phyloP scores from a whole-genome alignment of 2,888 invertebrate species.

The Alloscopus bannaensis region DNA sequence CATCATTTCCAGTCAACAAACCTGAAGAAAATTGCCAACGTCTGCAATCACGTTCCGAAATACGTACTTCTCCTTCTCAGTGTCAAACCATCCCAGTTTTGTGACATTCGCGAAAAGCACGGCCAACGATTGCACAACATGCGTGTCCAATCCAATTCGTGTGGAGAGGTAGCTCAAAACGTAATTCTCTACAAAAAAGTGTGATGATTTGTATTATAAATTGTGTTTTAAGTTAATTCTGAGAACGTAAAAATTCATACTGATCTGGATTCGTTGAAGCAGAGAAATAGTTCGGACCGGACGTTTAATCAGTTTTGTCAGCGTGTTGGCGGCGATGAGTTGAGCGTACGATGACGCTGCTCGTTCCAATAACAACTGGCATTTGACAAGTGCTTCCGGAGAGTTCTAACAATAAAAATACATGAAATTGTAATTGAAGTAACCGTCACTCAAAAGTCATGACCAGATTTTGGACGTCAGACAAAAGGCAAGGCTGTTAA shows the following conservation, averaged over 20 bases:
- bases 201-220: too few relatives aligned
- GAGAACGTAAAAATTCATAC: constrained; percentile 76
- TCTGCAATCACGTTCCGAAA: constrained; percentile 95
- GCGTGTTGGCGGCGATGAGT: constrained; percentile 94
- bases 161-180: constrained; percentile 96
- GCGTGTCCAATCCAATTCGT: constrained; percentile 91
- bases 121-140: constrained; percentile 95
- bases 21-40: constrained; percentile 94
- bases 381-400: constrained; percentile 94
- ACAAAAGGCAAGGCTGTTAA: too few relatives aligned
- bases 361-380: constrained; percentile 94
- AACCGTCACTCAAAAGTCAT: background rate
- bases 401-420: constrained; percentile 78
- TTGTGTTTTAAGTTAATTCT: too few relatives aligned
- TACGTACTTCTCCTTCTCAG: constrained; percentile 90
- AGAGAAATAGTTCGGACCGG: constrained; percentile 86
- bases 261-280: constrained; percentile 90
- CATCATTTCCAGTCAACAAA: too few relatives aligned
- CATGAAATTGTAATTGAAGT: background rate
- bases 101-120: constrained; percentile 95
- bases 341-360: constrained; percentile 98
- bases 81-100: constrained; percentile 98
- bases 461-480: too few relatives aligned
- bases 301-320: constrained; percentile 92
- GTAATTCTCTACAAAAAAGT: constrained; percentile 87